Evolutionary conservation across 2,888 invertebrate species (phyloP).

Genomic region (Stenoptilia bipunctidactyla): DNA sequence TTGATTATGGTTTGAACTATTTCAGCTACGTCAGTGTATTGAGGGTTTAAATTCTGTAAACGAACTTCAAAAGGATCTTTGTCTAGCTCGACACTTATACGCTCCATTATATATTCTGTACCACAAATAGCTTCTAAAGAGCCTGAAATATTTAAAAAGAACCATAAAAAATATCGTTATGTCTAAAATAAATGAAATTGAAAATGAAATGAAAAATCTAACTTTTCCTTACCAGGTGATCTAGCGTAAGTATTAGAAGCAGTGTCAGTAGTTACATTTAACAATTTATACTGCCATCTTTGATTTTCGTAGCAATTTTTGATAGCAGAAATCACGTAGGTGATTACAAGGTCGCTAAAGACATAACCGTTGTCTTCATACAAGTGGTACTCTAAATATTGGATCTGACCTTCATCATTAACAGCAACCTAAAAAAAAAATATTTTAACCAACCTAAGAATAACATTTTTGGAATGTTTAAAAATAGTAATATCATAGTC

Average conservation of each 20-base stretch:
- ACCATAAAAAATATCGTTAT: too few species aligned
- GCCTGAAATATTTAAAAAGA: too few species aligned
- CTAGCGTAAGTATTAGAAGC: slow-evolving; percentile 19
- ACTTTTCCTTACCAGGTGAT: slow-evolving; percentile 3
- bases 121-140: not conserved
- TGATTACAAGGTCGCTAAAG: not conserved
- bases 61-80: slow-evolving; percentile 15
- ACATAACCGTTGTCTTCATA: slow-evolving; percentile 39
- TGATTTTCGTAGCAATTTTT: slow-evolving; percentile 1
- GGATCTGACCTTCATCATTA: not conserved
- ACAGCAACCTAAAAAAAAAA: not conserved
- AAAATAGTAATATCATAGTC: too few species aligned
- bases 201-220: too few species aligned
- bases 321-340: not conserved
- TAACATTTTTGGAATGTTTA: too few species aligned
- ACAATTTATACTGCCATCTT: slow-evolving; percentile 20
- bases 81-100: slow-evolving; percentile 12
- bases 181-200: too few species aligned
- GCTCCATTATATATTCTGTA: slow-evolving; percentile 14
- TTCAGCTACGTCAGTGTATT: slow-evolving; percentile 7
- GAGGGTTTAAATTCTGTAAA: slow-evolving; percentile 12
- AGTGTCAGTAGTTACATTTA: slow-evolving; percentile 21
- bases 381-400: slow-evolving; percentile 41
- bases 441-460: too few species aligned
- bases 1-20: slow-evolving; percentile 25